These are phyloP conservation scores for Excalfactoria chinensis DNA, from an alignment of 2,113 vertebrate genomes.

Conservation along the genomic window DNA sequence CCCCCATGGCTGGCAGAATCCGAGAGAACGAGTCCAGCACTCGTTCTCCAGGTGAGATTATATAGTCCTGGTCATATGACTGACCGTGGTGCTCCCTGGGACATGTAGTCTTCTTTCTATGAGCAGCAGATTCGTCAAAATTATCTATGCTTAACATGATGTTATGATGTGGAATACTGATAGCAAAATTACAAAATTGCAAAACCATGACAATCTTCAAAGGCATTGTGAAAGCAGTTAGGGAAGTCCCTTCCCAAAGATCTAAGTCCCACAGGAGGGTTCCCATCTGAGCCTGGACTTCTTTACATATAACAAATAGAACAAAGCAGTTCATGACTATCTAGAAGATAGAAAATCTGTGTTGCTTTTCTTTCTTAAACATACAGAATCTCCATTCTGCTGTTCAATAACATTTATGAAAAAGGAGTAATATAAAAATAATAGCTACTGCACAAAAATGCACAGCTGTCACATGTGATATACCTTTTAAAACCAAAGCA, in stretches of 20 bases:
- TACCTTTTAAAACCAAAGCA: conserved; percentile 18
- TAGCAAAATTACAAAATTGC: no score
- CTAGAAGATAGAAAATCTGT: neutral
- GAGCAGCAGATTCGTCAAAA: no score
- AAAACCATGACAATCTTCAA: no score
- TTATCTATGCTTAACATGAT: no score
- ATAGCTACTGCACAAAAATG: conserved; percentile 7
- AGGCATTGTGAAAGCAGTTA: neutral
- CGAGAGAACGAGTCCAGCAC: no score
- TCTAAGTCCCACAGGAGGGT: neutral
- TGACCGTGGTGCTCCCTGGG: no score
- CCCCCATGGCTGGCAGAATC: no score
- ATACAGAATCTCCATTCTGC: neutral
- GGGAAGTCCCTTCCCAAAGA: neutral
- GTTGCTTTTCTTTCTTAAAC: neutral
- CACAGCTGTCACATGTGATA: neutral
- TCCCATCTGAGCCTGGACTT: neutral
- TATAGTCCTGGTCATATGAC: no score
- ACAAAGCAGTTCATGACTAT: neutral
- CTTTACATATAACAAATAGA: neutral
- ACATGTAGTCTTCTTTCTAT: no score
- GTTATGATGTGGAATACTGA: no score
- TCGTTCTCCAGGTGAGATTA: no score
- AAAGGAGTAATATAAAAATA: neutral
- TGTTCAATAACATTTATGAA: neutral